These are phyloP conservation scores for Poecilobothrus nobilitatus DNA, from an alignment of 2,888 invertebrate genomes.

Conservation along the genomic window DNA sequence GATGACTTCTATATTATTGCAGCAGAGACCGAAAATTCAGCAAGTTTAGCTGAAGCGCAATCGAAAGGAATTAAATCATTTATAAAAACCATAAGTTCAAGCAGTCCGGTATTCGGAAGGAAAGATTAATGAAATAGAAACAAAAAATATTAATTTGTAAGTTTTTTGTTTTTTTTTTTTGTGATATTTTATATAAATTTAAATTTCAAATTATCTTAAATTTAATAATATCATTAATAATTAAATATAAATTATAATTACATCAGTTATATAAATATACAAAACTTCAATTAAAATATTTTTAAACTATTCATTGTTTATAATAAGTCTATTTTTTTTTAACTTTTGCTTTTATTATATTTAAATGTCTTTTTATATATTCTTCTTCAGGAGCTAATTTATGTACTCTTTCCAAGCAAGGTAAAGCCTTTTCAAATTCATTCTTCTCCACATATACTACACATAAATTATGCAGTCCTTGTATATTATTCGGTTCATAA, in stretches of 20 bases:
- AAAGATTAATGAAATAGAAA: slow-evolving; percentile 45
- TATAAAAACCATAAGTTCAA: slow-evolving; percentile 70
- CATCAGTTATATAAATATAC: too few relatives aligned
- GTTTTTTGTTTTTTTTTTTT: too few relatives aligned
- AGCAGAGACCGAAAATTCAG: slow-evolving; percentile 52
- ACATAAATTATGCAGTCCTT: slow-evolving; percentile 91
- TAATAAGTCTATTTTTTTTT: slow-evolving; percentile 31
- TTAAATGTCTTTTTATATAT: slow-evolving; percentile 82
- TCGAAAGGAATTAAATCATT: slow-evolving; percentile 69
- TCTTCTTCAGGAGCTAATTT: slow-evolving; percentile 79
- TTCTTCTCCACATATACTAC: slow-evolving; percentile 92
- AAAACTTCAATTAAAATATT: too few relatives aligned
- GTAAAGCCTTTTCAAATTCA: slow-evolving; percentile 71
- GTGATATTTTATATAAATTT: too few relatives aligned
- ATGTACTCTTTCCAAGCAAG: slow-evolving; percentile 74
- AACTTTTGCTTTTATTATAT: slow-evolving; percentile 66
- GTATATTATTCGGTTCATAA: slow-evolving; percentile 82
- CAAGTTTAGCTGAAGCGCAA: slow-evolving; percentile 48
- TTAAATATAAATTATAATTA: too few relatives aligned
- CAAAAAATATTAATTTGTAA: too few relatives aligned
- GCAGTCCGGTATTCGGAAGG: slow-evolving; percentile 69
- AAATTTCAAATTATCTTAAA: too few relatives aligned
- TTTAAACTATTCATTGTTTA: background rate
- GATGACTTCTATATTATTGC: slow-evolving; percentile 90
- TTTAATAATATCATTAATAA: too few relatives aligned